These are phyloP conservation scores for Diabrotica virgifera DNA, from an alignment of 1,140 invertebrate species.

Conservation along the genomic window DNA sequence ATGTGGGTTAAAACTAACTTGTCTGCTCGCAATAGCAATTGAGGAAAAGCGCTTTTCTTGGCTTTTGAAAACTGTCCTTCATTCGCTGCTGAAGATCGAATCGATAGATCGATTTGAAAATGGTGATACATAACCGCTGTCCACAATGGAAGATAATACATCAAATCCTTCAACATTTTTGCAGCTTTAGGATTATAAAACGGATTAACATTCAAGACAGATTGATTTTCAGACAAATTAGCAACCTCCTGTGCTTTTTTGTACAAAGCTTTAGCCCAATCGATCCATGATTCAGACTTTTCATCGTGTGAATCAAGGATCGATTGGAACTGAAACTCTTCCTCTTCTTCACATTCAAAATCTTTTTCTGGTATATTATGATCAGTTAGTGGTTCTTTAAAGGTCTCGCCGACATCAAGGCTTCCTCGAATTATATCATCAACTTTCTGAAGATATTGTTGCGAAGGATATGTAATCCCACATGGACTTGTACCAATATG, in stretches of 20 bases:
- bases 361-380: too few relatives aligned
- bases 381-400: neutral
- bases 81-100: neutral
- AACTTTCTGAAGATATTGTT: neutral
- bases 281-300: neutral
- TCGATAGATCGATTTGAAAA: neutral
- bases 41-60: neutral
- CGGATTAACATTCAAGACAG: neutral
- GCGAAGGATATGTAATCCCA: neutral
- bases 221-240: neutral
- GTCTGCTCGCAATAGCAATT: neutral
- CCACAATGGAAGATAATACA: constrained; percentile 2
- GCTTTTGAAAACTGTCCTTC: constrained; percentile 5
- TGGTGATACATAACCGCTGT: neutral
- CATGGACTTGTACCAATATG: neutral
- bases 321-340: neutral
- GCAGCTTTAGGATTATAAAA: neutral
- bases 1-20: neutral
- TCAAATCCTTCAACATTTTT: too few relatives aligned
- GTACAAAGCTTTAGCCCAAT: neutral
- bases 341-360: neutral
- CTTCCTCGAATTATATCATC: neutral
- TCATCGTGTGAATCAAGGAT: neutral
- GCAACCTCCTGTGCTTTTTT: neutral
- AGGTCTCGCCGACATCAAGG: neutral